These are phyloP conservation scores for Ophioninae sp. DNA, from an alignment of 2,888 invertebrate genomes.

Conservation along the genomic window DNA sequence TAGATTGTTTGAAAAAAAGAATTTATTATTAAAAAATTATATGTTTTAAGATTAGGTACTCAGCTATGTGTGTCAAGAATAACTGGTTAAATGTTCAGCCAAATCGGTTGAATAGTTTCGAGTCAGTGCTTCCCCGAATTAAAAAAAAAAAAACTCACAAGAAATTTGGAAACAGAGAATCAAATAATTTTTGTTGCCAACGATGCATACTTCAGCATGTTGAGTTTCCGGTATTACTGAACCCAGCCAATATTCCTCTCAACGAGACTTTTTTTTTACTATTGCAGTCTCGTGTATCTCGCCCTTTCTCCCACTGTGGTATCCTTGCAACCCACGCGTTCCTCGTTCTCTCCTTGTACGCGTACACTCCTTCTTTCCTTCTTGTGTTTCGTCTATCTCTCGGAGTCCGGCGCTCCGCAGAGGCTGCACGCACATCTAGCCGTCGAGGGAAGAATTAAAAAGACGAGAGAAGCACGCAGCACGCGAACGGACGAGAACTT, in stretches of 20 bases:
- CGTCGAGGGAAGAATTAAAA: slow-evolving; percentile 21
- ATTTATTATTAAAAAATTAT: no score
- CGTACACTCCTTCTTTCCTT: slow-evolving; percentile 5
- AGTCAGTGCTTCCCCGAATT: no score
- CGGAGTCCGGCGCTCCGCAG: slow-evolving; percentile 2
- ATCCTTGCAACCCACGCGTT: slow-evolving; percentile 52
- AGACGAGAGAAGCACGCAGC: slow-evolving; percentile 12
- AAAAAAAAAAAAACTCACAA: no score
- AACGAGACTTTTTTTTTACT: slow-evolving; percentile 39
- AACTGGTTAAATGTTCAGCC: no score
- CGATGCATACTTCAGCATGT: no score
- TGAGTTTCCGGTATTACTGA: slow-evolving; percentile 74
- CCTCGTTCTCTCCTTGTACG: slow-evolving; percentile 15
- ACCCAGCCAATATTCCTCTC: slow-evolving; percentile 66
- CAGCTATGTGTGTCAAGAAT: no score
- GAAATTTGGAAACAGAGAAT: no score
- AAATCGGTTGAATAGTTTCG: no score
- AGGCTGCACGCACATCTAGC: slow-evolving; percentile 50
- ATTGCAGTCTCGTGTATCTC: slow-evolving; percentile 48
- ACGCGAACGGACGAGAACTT: slow-evolving; percentile 51
- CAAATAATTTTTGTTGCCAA: no score
- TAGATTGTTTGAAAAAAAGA: no score
- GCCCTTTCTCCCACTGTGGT: slow-evolving; percentile 10
- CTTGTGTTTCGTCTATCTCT: slow-evolving; percentile 37
- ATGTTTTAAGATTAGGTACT: no score